Base-by-base conservation (phyloP, 2,113 vertebrate species). In the Entomyzon cyanotis region DNA sequence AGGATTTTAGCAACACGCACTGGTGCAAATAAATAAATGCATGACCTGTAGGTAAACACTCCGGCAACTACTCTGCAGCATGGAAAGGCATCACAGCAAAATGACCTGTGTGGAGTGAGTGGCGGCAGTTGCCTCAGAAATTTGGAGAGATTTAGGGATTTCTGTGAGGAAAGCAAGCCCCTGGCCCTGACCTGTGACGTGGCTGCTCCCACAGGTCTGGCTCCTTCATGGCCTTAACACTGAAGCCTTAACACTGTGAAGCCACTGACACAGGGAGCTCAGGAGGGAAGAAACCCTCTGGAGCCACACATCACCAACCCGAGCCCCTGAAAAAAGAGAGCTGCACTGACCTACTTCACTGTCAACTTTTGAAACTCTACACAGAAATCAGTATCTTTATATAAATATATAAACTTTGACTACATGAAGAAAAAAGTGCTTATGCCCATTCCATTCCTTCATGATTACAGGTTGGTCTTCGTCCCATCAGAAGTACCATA, bases 21-120 rank as follows among this genome's bases (percentile, higher is more conserved):
- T 6, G 49, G 18, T 52, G 82, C 78, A 91, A 90, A 91, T 41
- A 80, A 91, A 86, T 46, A 53, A 74, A 78, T 3, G 27, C 4
- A 23, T 15, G 47, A 47, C 69, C 86, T 12, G 52, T 6, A 71
- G 84, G 91, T 19, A 56, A 95, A 81, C 11, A 15, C 14, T 5
- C 33, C 0, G 3, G 53, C 28, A 70, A 18, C 21, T 5, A 2
- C 35, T 21, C 7, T 1, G 15, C 11, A 30, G 52, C 37, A 24
- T 0, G 0, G 39, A 18, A 55, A 87, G 73, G 23, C 4, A 0
- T 4, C 23, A 10, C 24, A 53, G 79, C n/a, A 59, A 41, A 70
- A 62, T 13, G n/a, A 39, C 12, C 63, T 2, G 1, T 12, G 31
- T 30, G 47, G 5, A 56, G 24, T 0, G 9, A 87, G 35, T 1